These are phyloP conservation scores for Pseudeuparius sepicola DNA, from an alignment of 2,888 invertebrate genomes.

Conservation along the genomic window DNA sequence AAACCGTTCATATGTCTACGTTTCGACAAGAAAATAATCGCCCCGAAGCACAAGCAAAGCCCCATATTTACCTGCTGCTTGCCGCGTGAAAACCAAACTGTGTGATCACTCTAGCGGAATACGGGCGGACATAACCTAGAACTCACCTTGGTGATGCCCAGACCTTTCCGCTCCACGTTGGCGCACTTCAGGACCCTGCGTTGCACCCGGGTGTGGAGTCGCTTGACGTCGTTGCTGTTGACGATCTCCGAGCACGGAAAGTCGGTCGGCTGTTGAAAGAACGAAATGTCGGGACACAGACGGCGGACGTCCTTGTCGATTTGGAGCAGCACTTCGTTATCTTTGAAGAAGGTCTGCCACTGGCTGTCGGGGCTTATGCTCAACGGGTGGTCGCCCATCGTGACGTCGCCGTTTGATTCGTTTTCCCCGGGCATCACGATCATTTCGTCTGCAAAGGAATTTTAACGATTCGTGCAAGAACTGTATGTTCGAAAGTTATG, in stretches of 20 bases:
- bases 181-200: conserved; percentile 77
- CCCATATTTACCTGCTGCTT: conserved; percentile 29
- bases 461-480: conserved; percentile 3
- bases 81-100: conserved; percentile 11
- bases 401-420: conserved; percentile 50
- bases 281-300: conserved; percentile 91
- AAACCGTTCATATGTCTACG: no score
- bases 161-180: conserved; percentile 76
- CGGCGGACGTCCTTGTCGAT: conserved; percentile 96
- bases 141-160: conserved; percentile 79
- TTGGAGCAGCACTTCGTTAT: conserved; percentile 94
- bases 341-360: conserved; percentile 93
- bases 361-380: conserved; percentile 92
- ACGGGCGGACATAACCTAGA: neutral
- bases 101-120: no score
- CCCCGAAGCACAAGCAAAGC: no score
- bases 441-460: conserved; percentile 60
- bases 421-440: conserved; percentile 69
- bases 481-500: no score
- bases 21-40: no score
- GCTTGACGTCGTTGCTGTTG: conserved; percentile 68
- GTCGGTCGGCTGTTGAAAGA: conserved; percentile 91
- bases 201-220: conserved; percentile 82
- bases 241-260: conserved; percentile 78
- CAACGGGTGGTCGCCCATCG: conserved; percentile 74